Evolutionary conservation across 2,113 vertebrate species (phyloP), one percentile per base, ranked within the genome.

Genomic region (Oenanthe oenanthe): DNA sequence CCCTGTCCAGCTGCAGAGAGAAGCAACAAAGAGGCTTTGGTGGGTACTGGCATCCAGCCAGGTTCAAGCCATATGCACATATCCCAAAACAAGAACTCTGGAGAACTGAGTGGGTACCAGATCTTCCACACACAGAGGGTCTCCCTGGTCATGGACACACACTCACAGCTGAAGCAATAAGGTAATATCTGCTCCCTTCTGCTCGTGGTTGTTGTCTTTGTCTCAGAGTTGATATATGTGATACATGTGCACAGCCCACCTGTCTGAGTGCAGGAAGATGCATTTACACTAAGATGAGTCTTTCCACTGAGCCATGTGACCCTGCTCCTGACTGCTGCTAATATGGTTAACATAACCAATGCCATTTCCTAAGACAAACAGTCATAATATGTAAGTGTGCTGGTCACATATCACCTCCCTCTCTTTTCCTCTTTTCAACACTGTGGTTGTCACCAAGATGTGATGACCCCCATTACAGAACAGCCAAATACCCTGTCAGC

Each of bases 381-480:
- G 22, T 10, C 32, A 24, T 15, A 85, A 62, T 18, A 66, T 15
- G 0, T 8, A 75, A 63, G 29, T 4, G 1, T 53, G 51, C 19
- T 66, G 19, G n/a, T 54, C 38, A 40, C 1, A 0, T 43, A 48
- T 31, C 31, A 56, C 17, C 54, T 80, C 48, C 34, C 67, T 43
- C 72, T 54, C 31, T 58, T 45, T 68, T 34, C 7, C 24, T 9
- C 28, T 70, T 92, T 93, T 36, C 60, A 78, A 19, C 17, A 28
- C 22, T 7, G 13, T 24, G 22, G 54, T 7, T 77, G 25, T 85
- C 78, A 85, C 43, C 58, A 80, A 76, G 22, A 77, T 32, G 19
- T 25, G 50, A 71, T 22, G 17, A 78, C 4, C 18, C 3, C 2
- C 1, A 0, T 21, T 15, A 32, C 2, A 61, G 56, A 77, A 43